Evolutionary conservation across 2,888 invertebrate species (phyloP).

Genomic region (Lepidochitona cinerea): DNA sequence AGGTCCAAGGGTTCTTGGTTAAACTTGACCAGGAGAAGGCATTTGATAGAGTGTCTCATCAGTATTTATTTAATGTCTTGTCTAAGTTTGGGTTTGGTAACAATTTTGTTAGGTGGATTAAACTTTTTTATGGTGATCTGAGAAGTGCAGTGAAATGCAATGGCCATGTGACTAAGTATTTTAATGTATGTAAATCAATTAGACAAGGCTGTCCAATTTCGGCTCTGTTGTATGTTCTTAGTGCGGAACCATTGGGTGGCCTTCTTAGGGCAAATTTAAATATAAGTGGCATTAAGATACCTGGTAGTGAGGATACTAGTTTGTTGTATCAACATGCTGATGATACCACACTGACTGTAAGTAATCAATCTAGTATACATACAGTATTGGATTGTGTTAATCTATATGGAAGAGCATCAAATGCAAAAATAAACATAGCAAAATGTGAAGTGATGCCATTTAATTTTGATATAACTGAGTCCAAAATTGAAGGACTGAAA

Average conservation of each 20-base stretch:
- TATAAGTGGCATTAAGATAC: slow-evolving; percentile 18
- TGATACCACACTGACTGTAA: slow-evolving; percentile 4
- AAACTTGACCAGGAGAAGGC: slow-evolving; percentile 41
- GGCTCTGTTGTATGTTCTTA: neutral
- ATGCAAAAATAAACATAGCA: slow-evolving; percentile 22
- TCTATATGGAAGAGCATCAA: slow-evolving; percentile 19
- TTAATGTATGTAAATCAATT: neutral
- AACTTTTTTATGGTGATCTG: slow-evolving; percentile 28
- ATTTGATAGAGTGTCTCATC: slow-evolving; percentile 36
- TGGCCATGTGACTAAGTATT: neutral
- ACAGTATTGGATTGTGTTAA: neutral
- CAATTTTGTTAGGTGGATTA: slow-evolving; percentile 32
- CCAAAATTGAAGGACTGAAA: neutral
- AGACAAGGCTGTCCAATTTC: neutral
- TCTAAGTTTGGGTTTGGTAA: slow-evolving; percentile 33
- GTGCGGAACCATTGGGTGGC: neutral
- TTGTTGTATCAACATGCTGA: slow-evolving; percentile 15
- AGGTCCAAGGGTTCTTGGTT: slow-evolving; percentile 28
- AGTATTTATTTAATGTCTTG: slow-evolving; percentile 33
- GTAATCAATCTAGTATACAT: neutral
- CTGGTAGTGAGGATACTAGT: neutral
- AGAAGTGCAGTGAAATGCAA: neutral
- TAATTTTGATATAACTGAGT: neutral
- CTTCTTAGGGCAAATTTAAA: neutral
- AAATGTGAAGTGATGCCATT: neutral